phyloP scores from a whole-genome alignment of 2,888 invertebrate species.

The Pinctada fucata region DNA sequence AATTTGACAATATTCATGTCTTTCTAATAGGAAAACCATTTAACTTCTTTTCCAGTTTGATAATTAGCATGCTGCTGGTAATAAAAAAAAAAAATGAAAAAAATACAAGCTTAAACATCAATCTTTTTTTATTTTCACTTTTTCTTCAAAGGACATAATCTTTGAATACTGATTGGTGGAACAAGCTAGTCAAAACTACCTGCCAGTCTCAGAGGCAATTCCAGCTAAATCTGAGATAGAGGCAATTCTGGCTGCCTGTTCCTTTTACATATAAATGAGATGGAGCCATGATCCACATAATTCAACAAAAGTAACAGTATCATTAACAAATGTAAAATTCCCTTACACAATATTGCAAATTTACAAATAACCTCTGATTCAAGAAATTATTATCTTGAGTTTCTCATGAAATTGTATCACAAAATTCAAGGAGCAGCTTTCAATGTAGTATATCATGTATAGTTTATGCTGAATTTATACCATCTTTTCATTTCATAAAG shows the following conservation, averaged over 20 bases:
- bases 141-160: not conserved
- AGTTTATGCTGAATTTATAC: no score
- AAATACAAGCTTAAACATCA: not conserved
- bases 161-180: not conserved
- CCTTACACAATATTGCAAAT: no score
- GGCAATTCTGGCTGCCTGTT: not conserved
- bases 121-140: not conserved
- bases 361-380: no score
- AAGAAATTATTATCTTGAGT: no score
- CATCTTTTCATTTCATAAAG: no score
- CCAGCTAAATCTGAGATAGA: not conserved
- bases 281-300: no score
- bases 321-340: not conserved
- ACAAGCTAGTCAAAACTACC: not conserved
- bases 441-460: no score
- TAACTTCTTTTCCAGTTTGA: no score
- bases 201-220: not conserved
- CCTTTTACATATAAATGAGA: not conserved
- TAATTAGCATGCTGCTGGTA: not conserved
- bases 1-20: no score
- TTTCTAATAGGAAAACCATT: no score
- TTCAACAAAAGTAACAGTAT: not conserved
- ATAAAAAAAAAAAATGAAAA: not conserved
- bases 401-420: no score
- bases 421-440: no score